A percentile compares a stretch with the other conserved stretches of the same genome.
phyloP scores from a whole-genome alignment of 2,113 vertebrate genomes.

The Sturnira hondurensis region DNA sequence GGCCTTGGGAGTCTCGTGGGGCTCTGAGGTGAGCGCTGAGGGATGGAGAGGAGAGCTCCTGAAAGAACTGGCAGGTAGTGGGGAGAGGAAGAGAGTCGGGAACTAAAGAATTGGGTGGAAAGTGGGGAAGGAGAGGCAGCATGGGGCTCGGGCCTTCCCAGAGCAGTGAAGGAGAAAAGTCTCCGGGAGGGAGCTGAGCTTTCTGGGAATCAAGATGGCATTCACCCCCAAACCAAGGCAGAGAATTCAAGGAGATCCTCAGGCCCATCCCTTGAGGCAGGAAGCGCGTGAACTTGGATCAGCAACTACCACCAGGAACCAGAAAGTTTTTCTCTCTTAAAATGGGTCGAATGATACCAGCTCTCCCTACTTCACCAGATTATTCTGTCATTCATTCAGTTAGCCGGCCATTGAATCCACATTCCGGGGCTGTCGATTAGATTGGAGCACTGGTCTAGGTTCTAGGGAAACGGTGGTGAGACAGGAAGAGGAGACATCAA shows the following conservation, averaged over 20 bases:
- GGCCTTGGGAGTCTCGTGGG: slow-evolving; percentile 30
- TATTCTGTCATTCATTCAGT: background rate
- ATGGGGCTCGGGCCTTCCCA: background rate
- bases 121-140: background rate
- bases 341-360: background rate
- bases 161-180: background rate
- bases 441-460: background rate
- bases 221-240: background rate
- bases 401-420: background rate
- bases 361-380: background rate
- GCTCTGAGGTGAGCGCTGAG: slow-evolving; percentile 6
- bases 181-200: background rate
- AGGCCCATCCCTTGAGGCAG: background rate
- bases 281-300: background rate
- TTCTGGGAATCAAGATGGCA: background rate
- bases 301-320: background rate
- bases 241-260: background rate
- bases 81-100: background rate
- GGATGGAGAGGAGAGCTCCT: background rate
- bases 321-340: slow-evolving; percentile 32
- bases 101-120: background rate
- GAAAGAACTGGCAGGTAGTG: background rate
- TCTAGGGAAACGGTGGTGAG: background rate
- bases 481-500: background rate
- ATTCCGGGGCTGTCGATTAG: background rate